Evolutionary conservation across 2,888 invertebrate species (phyloP).

Genomic region (Plagodis pulveraria): DNA sequence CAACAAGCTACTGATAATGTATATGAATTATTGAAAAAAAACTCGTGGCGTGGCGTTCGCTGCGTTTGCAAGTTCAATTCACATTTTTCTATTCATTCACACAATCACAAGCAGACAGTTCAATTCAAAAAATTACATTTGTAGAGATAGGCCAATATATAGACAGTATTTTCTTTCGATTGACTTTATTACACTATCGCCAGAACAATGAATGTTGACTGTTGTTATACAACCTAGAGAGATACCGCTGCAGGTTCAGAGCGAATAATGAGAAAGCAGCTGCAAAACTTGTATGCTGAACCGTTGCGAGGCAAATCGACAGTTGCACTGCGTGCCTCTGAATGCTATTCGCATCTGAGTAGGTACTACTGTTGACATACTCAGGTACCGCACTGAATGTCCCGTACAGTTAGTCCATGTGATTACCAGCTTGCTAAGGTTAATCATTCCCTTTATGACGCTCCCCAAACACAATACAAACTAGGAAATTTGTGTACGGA

Average conservation of each 20-base stretch:
- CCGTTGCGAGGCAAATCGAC: conserved; percentile 55
- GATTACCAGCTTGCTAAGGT: conserved; percentile 69
- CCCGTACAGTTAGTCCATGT: conserved; percentile 39
- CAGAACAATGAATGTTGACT: background rate
- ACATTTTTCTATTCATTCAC: too few relatives aligned
- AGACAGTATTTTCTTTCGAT: too few relatives aligned
- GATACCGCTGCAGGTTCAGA: conserved; percentile 3
- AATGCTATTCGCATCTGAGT: conserved; percentile 54
- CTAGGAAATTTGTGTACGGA: conserved; percentile 31
- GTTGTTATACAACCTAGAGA: conserved; percentile 1
- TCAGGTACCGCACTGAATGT: conserved; percentile 25
- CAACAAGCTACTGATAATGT: too few relatives aligned
- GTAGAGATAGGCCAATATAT: too few relatives aligned
- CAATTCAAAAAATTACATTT: too few relatives aligned
- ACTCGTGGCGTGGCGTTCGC: too few relatives aligned
- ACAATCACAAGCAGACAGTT: too few relatives aligned
- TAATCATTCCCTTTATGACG: conserved; percentile 75
- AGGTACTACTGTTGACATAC: conserved; percentile 53
- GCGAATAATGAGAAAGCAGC: conserved; percentile 40
- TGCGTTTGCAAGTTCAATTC: too few relatives aligned
- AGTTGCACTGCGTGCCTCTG: conserved; percentile 67
- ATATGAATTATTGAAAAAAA: too few relatives aligned
- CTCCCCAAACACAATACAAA: conserved; percentile 33
- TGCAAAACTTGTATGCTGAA: conserved; percentile 48
- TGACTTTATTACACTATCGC: too few relatives aligned